Conservation (phyloP, 2,113 vertebrate genomes). For the Thunnus maccoyii region DNA sequence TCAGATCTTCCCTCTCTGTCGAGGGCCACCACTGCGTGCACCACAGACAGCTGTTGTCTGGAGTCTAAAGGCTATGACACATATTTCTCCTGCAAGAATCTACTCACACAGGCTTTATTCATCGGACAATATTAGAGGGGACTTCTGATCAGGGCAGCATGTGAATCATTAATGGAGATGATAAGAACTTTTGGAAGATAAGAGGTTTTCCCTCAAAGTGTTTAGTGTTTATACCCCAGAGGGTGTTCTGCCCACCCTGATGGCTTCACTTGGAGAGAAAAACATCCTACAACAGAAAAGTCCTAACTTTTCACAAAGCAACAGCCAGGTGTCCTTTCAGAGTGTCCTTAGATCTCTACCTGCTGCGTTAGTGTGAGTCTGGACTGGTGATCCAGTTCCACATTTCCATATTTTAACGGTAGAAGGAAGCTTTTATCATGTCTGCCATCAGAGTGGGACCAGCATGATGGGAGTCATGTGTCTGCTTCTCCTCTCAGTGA, state of each 20-base stretch:
- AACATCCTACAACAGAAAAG: background rate
- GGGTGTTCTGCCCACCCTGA: conserved; percentile 1
- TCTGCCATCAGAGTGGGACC: conserved; percentile 32
- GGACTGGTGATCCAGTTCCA: conserved; percentile 1
- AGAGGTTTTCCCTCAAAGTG: conserved; percentile 21
- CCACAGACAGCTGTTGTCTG: conserved; percentile 72
- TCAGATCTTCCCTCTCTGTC: conserved; percentile 55
- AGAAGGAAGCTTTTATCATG: conserved; percentile 2
- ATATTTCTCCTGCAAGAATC: conserved; percentile 23
- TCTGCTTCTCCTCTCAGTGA: background rate
- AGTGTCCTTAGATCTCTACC: background rate
- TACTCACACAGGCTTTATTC: conserved; percentile 47
- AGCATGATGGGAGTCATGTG: conserved; percentile 28
- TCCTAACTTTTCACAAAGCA: background rate
- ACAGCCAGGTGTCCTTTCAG: conserved; percentile 1
- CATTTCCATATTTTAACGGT: conserved; percentile 16
- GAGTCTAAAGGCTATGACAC: conserved; percentile 41
- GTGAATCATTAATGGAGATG: conserved; percentile 33
- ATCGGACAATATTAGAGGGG: conserved; percentile 9
- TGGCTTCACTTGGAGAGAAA: background rate
- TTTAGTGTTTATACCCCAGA: background rate
- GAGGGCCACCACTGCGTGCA: conserved; percentile 11
- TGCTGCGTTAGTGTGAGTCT: background rate
- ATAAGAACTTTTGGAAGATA: conserved; percentile 1
- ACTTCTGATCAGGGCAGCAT: conserved; percentile 10